Conservation (phyloP, 2,797 vertebrate genomes). For the Lophura swinhoii region DNA sequence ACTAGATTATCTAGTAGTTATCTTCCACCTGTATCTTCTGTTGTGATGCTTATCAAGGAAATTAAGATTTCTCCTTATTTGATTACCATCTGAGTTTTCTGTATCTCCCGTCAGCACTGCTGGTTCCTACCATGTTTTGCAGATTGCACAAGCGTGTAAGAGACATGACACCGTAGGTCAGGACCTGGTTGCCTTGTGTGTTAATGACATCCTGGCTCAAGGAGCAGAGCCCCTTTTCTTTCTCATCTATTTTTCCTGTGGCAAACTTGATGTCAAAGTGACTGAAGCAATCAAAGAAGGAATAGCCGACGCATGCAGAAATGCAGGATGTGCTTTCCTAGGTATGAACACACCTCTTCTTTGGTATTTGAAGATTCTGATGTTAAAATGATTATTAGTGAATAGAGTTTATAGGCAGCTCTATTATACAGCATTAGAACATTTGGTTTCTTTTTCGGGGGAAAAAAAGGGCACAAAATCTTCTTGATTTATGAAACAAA, state of each 20-base stretch:
- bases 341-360: conserved; percentile 73
- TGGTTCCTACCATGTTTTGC: background rate
- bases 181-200: conserved; percentile 98
- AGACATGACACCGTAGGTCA: conserved; percentile 90
- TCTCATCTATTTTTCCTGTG: conserved; percentile 97
- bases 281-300: conserved; percentile 82
- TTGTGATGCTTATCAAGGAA: background rate
- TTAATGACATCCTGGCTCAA: conserved; percentile 95
- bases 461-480: background rate
- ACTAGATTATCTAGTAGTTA: background rate
- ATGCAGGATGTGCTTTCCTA: conserved; percentile 85
- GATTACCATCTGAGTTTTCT: background rate
- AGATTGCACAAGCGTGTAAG: conserved; percentile 89
- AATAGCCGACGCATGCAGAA: conserved; percentile 84
- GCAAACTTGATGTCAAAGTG: conserved; percentile 82
- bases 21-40: background rate
- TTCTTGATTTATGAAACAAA: background rate
- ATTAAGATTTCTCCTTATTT: background rate
- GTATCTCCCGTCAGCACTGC: background rate
- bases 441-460: background rate
- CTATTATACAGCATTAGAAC: background rate
- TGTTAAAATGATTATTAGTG: background rate
- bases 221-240: conserved; percentile 97
- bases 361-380: background rate
- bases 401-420: background rate